Evolutionary conservation across 2,888 invertebrate species (phyloP), one percentile per base, ranked within the genome.

Genomic region (Coronaproctus castanopsis): DNA sequence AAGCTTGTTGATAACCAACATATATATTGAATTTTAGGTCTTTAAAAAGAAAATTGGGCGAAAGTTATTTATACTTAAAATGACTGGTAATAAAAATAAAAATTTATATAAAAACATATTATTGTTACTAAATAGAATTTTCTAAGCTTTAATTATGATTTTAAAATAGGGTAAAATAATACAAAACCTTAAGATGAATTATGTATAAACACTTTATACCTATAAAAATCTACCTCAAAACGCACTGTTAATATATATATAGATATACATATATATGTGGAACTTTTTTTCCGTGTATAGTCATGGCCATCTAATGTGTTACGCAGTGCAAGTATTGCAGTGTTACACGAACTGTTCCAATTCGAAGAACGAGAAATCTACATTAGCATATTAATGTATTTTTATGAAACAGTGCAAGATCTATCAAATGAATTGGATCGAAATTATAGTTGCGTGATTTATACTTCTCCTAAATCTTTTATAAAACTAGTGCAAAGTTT

Each of bases 241-340:
- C 21, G n/a, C 48, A 14, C 2, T 24, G n/a, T 52, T 14, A 19
- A 8, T 20, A 5, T 52, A 8, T 52, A 52, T 20, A 8, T 52
- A 5, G 20, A 52, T n/a, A 14, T 14, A 8, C 14, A 14, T 52
- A n/a, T 52, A 8, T n/a, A n/a, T n/a, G n/a, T n/a, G n/a, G n/a
- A n/a, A n/a, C n/a, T n/a, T n/a, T n/a, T n/a, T n/a, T n/a, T n/a
- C n/a, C n/a, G n/a, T 64, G 65, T 63, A 1, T 65, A 89, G 81
- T 79, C 87, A 56, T 95, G 96, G 96, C 95, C 96, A 0, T 81
- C 87, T 67, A 93, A 95, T 72, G 93, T 93, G 1, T 71, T 95
- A 24, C 72, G 88, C 53, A 92, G 92, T 0, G 92, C 93, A 0
- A 88, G 93, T 0, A 84, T 82, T 1, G 74, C 84, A 63, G 91